These are phyloP conservation scores for Dunckerocampus dactyliophorus DNA, from an alignment of 2,113 vertebrate genomes.

Conservation along the genomic window DNA sequence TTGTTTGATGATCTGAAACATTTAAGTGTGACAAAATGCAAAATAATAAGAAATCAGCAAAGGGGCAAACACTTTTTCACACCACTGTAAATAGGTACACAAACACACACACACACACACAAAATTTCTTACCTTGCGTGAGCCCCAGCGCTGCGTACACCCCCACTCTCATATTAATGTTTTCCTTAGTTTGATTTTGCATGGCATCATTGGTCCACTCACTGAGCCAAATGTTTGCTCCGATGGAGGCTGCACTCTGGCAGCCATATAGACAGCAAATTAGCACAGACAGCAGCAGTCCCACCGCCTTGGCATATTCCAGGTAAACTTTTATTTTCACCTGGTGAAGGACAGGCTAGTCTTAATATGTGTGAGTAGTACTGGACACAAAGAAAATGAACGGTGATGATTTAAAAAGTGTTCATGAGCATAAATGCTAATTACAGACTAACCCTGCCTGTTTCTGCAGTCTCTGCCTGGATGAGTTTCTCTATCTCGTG, in stretches of 20 bases:
- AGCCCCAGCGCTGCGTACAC: conserved; percentile 88
- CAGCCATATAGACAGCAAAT: conserved; percentile 82
- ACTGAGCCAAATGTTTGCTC: conserved; percentile 92
- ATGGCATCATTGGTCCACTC: conserved; percentile 83
- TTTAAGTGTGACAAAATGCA: too few relatives aligned
- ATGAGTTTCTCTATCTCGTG: conserved; percentile 70
- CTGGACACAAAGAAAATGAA: not conserved
- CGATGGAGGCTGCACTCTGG: conserved; percentile 85
- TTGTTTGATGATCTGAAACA: too few relatives aligned
- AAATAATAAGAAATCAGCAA: too few relatives aligned
- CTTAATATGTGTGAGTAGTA: not conserved
- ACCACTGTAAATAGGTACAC: not conserved
- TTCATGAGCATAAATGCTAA: not conserved
- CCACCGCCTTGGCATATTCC: conserved; percentile 85
- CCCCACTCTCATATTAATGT: conserved; percentile 74
- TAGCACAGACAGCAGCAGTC: conserved; percentile 68
- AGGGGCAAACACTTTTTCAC: too few relatives aligned
- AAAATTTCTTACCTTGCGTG: conserved; percentile 81
- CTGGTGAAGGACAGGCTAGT: conserved; percentile 56
- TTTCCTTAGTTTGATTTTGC: conserved; percentile 61
- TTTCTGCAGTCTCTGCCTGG: conserved; percentile 81
- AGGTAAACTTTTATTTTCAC: conserved; percentile 84
- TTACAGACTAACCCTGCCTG: conserved; percentile 75
- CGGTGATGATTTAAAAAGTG: too few relatives aligned
- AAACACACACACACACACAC: not conserved